Percentiles rank a stretch among this genome's conserved stretches.
Evolutionary conservation across 2,888 invertebrate genomes (phyloP).

Genomic region (Tipula helvola): DNA sequence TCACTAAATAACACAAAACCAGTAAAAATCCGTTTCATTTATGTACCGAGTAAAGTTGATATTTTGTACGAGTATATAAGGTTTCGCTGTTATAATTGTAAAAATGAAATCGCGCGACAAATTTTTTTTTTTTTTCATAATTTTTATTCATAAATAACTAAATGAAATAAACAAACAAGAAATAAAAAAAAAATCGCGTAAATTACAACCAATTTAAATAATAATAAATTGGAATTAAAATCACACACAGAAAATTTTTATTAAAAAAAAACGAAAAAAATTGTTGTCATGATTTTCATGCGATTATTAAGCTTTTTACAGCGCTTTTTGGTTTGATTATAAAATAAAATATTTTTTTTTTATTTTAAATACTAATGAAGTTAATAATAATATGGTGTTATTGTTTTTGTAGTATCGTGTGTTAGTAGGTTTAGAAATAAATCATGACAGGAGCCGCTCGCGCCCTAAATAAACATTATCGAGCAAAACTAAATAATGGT

Average conservation of each 20-base stretch:
- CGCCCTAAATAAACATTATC: background rate
- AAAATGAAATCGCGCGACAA: background rate
- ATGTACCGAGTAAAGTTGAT: no score
- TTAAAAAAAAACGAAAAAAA: background rate
- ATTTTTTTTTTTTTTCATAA: background rate
- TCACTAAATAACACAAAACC: background rate
- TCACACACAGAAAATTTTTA: background rate
- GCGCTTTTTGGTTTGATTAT: background rate
- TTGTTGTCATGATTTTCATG: background rate
- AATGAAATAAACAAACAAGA: background rate
- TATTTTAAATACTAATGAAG: background rate
- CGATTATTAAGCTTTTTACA: background rate
- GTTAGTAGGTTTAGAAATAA: background rate
- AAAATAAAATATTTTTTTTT: background rate
- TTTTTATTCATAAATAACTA: background rate
- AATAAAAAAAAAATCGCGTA: background rate
- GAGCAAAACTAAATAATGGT: background rate
- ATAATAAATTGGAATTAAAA: constrained; percentile 4
- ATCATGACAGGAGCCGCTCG: background rate
- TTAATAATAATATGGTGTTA: background rate
- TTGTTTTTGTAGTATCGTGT: background rate
- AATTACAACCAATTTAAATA: constrained; percentile 4
- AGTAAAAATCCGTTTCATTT: background rate
- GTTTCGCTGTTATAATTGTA: background rate
- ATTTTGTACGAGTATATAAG: background rate